phyloP scores from a whole-genome alignment of 2,797 vertebrate genomes.

The Eutrigla gurnardus region DNA sequence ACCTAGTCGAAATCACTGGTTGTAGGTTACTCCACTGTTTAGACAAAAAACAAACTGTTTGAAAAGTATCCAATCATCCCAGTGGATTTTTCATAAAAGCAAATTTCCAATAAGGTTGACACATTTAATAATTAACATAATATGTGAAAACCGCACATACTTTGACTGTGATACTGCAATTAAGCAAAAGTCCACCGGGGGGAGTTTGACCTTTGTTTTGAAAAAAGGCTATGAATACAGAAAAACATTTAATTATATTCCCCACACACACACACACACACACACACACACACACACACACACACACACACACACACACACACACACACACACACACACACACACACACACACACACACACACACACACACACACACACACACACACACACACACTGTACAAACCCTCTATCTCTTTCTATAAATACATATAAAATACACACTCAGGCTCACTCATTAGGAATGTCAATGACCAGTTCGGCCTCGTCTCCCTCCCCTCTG shows the following conservation, averaged over 20 bases:
- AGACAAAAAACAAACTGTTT: slow-evolving; percentile 5
- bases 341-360: neutral
- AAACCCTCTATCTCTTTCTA: neutral
- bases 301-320: too few relatives aligned
- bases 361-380: neutral
- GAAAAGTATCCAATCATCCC: slow-evolving; percentile 1
- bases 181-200: slow-evolving; percentile 57
- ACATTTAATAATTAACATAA: slow-evolving; percentile 22
- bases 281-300: too few relatives aligned
- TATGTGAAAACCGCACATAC: slow-evolving; percentile 13
- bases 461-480: slow-evolving; percentile 94
- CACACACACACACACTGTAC: slow-evolving; percentile 14
- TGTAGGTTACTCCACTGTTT: neutral
- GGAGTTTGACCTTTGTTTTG: slow-evolving; percentile 40
- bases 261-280: neutral
- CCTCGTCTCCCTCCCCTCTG: slow-evolving; percentile 91
- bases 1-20: slow-evolving; percentile 17
- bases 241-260: slow-evolving; percentile 22
- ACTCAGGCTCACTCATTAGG: slow-evolving; percentile 84
- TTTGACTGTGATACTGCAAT: slow-evolving; percentile 50
- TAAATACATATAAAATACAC: slow-evolving; percentile 43
- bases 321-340: neutral
- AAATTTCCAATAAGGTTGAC: neutral
- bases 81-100: neutral
- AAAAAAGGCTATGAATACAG: slow-evolving; percentile 14